Conservation (phyloP, 2,113 vertebrate genomes). For the Antechinus flavipes region DNA sequence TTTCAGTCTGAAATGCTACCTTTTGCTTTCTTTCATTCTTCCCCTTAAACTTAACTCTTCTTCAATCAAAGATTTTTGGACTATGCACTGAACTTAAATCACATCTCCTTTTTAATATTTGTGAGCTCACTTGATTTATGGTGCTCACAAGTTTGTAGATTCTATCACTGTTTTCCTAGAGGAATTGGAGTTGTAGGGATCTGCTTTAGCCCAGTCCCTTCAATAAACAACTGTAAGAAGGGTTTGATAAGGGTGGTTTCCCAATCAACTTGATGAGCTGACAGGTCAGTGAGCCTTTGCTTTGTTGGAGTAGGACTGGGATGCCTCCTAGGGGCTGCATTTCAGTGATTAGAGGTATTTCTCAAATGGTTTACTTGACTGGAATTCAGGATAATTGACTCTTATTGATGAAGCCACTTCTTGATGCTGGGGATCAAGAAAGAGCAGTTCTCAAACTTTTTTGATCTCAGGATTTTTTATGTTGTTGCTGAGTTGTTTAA, state of each 20-base stretch:
- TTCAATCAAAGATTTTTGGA: neutral
- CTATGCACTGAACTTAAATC: neutral
- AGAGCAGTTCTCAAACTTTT: neutral
- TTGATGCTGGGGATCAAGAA: neutral
- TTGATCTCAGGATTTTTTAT: neutral
- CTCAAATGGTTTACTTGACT: neutral
- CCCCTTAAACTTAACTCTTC: neutral
- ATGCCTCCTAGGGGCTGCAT: neutral
- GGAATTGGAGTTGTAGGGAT: neutral
- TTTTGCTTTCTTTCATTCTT: neutral
- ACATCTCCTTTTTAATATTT: neutral
- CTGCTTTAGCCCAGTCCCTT: neutral
- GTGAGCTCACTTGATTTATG: neutral
- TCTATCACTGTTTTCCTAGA: neutral
- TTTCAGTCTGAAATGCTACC: neutral
- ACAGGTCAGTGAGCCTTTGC: neutral
- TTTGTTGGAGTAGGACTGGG: neutral
- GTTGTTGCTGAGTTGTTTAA: neutral
- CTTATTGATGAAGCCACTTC: neutral
- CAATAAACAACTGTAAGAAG: neutral
- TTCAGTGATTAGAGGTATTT: neutral
- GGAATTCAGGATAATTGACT: neutral
- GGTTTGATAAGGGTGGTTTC: neutral
- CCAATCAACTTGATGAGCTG: neutral
- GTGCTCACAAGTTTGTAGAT: neutral